Conservation (phyloP, 2,113 vertebrate genomes). For the Chaetorhynchus papuensis region DNA sequence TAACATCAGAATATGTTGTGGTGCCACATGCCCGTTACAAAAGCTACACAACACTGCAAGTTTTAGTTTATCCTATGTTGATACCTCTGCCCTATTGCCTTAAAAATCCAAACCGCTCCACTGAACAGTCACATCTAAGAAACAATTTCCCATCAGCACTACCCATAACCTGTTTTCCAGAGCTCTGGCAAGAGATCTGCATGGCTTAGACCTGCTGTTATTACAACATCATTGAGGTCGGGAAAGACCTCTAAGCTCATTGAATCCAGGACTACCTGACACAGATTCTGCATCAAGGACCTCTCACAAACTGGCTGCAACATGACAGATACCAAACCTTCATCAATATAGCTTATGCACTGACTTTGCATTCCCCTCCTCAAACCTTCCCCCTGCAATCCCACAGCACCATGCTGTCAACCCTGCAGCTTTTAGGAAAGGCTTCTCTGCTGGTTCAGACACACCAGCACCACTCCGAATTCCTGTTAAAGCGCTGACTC, state of each 20-base stretch:
- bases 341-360: not conserved
- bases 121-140: not conserved
- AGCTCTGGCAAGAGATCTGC: not conserved
- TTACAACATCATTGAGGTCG: fast-evolving
- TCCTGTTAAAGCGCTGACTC: not conserved
- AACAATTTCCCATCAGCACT: not conserved
- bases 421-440: not conserved
- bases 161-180: not conserved
- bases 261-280: not conserved
- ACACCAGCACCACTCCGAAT: not conserved
- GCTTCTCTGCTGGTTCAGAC: not conserved
- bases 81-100: not conserved
- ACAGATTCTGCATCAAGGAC: not conserved
- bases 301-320: not conserved
- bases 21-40: not conserved
- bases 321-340: fast-evolving
- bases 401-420: not conserved
- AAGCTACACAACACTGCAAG: not conserved
- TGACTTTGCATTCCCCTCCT: not conserved
- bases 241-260: not conserved
- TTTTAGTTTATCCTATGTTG: not conserved
- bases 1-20: not conserved
- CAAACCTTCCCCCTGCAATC: not conserved
- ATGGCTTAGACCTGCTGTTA: not conserved
- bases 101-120: not conserved